phyloP scores from a whole-genome alignment of 2,113 vertebrate genomes.

The Oryzias javanicus region DNA sequence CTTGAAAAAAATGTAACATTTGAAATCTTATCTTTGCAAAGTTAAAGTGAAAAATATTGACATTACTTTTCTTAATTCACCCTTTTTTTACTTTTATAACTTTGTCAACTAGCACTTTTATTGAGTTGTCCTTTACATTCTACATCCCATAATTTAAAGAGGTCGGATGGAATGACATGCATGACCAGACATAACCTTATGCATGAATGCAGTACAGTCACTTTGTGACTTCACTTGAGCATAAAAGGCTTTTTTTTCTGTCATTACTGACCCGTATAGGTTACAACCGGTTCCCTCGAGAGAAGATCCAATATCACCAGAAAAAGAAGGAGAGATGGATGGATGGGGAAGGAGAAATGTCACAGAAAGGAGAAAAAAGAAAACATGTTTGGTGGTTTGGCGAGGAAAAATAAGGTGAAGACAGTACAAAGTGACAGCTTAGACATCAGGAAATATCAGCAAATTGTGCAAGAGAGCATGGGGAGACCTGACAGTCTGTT shows the following conservation, averaged over 20 bases:
- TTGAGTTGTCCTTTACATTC: too few relatives aligned
- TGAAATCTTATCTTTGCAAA: too few relatives aligned
- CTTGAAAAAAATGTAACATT: too few relatives aligned
- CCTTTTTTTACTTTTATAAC: too few relatives aligned
- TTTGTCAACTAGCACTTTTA: too few relatives aligned
- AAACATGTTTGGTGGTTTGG: not conserved
- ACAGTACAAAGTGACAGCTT: too few relatives aligned
- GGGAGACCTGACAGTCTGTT: too few relatives aligned
- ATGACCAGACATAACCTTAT: constrained; percentile 3
- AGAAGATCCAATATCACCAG: constrained; percentile 53
- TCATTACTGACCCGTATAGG: constrained; percentile 55
- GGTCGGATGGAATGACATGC: constrained; percentile 1
- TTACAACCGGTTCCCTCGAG: constrained; percentile 46
- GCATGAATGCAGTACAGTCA: constrained; percentile 6
- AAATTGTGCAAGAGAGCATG: too few relatives aligned
- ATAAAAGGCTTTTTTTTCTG: constrained; percentile 31
- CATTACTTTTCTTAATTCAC: too few relatives aligned
- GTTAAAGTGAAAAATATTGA: too few relatives aligned
- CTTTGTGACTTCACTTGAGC: constrained; percentile 26
- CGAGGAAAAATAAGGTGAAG: not conserved
- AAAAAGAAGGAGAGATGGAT: constrained; percentile 44
- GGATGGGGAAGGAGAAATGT: not conserved
- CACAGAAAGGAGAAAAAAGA: not conserved
- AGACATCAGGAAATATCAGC: too few relatives aligned
- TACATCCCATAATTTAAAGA: constrained; percentile 9